Evolutionary conservation across 2,797 vertebrate species (phyloP), one percentile per base, ranked within the genome.

Genomic region (Clarias fuscus): DNA sequence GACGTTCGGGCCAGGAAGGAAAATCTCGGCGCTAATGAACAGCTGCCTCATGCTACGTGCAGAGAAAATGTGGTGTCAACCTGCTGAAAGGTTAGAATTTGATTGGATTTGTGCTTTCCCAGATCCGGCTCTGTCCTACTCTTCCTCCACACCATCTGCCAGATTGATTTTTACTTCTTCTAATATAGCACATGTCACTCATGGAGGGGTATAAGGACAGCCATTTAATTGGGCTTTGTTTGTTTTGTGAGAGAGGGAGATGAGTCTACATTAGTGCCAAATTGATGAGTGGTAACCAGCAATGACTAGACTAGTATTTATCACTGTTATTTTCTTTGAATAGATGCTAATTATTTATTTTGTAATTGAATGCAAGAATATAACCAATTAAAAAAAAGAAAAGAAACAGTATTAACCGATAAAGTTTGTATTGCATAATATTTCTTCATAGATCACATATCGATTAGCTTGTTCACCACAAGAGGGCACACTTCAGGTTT

Each of bases 1-100:
- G 56, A 8, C 58, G 53, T 67, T 83, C 75, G 40, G 85, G 90
- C 92, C 61, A 79, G 88, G 48, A 89, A 86, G 81, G 86, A 92
- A 83, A 95, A 95, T 94, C 93, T 91, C 80, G 68, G 88, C 84
- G 90, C 92, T 93, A 91, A 91, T 78, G 76, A 78, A 61, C 94
- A 94, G 91, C 93, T 95, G 94, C 92, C 91, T 88, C 7, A 83
- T 90, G 91, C 95, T 93, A 93, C 85, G 85, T 89, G 88, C 91
- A 84, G 94, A 89, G 90, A 30, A 61, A 92, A 90, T 90, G 87
- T 91, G 91, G 90, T 90, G 67, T 93, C 91, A 93, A 94, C 92
- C 93, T 93, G 90, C 90, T 11, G 90, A 88, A 90, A 92, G 88
- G 70, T 17, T 43, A 89, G 86, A 87, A 92, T 86, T 92, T 93